phyloP scores from a whole-genome alignment of 2,888 invertebrate species.

The Lissocephala sabroskyi region DNA sequence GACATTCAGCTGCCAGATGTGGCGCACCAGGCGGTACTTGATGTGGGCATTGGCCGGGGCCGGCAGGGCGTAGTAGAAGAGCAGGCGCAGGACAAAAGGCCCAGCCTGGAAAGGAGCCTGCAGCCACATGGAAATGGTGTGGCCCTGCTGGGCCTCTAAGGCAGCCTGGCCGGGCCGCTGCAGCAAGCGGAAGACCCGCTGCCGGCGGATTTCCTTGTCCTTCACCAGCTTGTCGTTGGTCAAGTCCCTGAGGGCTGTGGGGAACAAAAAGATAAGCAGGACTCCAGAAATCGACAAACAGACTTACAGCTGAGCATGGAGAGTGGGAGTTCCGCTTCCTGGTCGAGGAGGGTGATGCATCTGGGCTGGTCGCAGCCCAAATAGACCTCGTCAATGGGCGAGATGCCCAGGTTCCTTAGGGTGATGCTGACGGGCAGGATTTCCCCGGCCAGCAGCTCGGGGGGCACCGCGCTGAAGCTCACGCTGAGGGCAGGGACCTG shows the following conservation, averaged over 20 bases:
- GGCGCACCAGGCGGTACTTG: slow-evolving; percentile 77
- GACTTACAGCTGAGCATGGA: slow-evolving; percentile 68
- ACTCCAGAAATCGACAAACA: not conserved
- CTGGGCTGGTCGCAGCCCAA: slow-evolving; percentile 74
- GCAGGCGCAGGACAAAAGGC: slow-evolving; percentile 77
- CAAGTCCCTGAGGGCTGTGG: slow-evolving; percentile 64
- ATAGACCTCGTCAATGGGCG: slow-evolving; percentile 76
- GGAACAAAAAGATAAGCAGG: not conserved
- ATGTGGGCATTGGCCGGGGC: slow-evolving; percentile 39
- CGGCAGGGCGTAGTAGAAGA: slow-evolving; percentile 81
- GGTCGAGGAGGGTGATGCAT: slow-evolving; percentile 67
- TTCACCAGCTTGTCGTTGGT: slow-evolving; percentile 71
- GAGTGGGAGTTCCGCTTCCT: slow-evolving; percentile 65
- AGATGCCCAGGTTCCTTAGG: slow-evolving; percentile 78
- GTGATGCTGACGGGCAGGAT: slow-evolving; percentile 78
- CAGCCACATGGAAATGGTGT: slow-evolving; percentile 76
- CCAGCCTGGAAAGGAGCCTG: slow-evolving; percentile 80
- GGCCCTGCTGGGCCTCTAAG: slow-evolving; percentile 66
- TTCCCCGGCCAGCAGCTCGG: slow-evolving; percentile 81
- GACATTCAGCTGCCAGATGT: slow-evolving; percentile 78
- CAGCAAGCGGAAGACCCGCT: slow-evolving; percentile 68
- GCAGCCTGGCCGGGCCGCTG: slow-evolving; percentile 44
- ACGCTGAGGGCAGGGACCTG: slow-evolving; percentile 88
- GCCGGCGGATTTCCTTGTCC: slow-evolving; percentile 71
- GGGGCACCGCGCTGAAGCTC: slow-evolving; percentile 77